Base-by-base conservation (phyloP, 2,888 invertebrate species). In the Dichetophora obliterata region DNA sequence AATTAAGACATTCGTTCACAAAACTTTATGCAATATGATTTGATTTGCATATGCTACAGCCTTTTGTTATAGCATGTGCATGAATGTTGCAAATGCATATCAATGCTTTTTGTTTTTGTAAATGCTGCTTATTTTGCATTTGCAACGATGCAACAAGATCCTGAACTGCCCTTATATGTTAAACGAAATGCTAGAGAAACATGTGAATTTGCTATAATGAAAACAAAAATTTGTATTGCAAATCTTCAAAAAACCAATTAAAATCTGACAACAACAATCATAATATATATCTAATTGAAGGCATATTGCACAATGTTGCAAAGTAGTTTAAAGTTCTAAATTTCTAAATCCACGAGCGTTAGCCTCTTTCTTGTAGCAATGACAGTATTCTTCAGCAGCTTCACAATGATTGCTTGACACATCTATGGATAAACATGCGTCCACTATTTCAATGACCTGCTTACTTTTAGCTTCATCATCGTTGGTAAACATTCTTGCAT, bases 361-460 rank as follows among this genome's bases (percentile, higher is more conserved):
- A 14, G 82, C 83, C 74, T 86, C 82, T 2, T 77, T 34, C 43
- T 78, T 80, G 50, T 88, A 83, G 72, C 87, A 88, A 34, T 70
- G 65, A 16, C 83, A 76, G 65, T 86, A 87, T 2, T 74, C 68
- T 50, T 83, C 87, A 31, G 87, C 86, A 1, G 88, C 87, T 59
- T 87, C 88, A 70, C 87, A 87, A 24, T 82, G 84, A 75, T 87
- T 84, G 22, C 77, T 80, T 0, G 84, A 77, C 16, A 86, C 84
- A 3, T 54, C 16, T 34, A 83, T 79, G 0, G 61, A 78, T 1
- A 75, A 77, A 70, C 87, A 87, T 4, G 57, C 71, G 22, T 84
- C 83, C 0, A 82, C 79, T 9, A 88, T 83, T 74, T 85, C 83
- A 1, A 78, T 48, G 16, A 82, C 83, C 0, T 82, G 0, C 52